Evolutionary conservation across 2,888 invertebrate species (phyloP), one percentile per base, ranked within the genome.

Genomic region (Eledona agricola): DNA sequence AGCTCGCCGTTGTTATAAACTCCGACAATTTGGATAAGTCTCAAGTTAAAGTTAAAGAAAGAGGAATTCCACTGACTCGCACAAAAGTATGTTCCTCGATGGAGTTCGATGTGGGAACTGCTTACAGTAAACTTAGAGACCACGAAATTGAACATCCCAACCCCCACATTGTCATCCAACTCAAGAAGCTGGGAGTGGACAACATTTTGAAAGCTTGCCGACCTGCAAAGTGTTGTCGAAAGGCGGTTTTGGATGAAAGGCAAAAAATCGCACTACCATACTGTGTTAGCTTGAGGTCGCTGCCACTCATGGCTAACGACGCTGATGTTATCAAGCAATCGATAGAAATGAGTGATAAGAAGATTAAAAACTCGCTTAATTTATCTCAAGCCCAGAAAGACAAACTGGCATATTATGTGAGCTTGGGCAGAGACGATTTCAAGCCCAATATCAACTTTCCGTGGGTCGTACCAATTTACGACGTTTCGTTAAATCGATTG

Each of bases 201-300:
- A 63, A 69, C 31, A 38, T 71, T 5, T 54, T 70, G 10, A 57
- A 63, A 42, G 70, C 69, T n/a, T 64, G 65, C 19, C 58, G 65
- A 32, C 70, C 70, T 4, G 69, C 65, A 1, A 71, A 67, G 37
- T 71, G 71, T 45, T 68, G 67, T 16, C 57, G 68, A 16, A 64
- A 58, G 34, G 63, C 70, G 0, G 56, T 70, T 2, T 49, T 71
- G 17, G 64, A 67, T 40, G 69, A 70, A 47, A 61, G 54, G 25
- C 51, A 59, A 29, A 63, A 50, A 32, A 64, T 66, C 28, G 59
- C 58, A 19, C 23, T 69, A 6, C 71, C 71, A 0, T 71, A 71
- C 38, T 46, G 68, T 3, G 55, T 64, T 3, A 71, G 71, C 42
- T 49, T 71, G 22, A 53, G 55, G 26, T 70, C 70, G 2, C 53